A percentile compares a stretch with the other conserved stretches of the same genome.
phyloP scores from a whole-genome alignment of 2,113 vertebrate species.

The Oreotrochilus melanogaster region DNA sequence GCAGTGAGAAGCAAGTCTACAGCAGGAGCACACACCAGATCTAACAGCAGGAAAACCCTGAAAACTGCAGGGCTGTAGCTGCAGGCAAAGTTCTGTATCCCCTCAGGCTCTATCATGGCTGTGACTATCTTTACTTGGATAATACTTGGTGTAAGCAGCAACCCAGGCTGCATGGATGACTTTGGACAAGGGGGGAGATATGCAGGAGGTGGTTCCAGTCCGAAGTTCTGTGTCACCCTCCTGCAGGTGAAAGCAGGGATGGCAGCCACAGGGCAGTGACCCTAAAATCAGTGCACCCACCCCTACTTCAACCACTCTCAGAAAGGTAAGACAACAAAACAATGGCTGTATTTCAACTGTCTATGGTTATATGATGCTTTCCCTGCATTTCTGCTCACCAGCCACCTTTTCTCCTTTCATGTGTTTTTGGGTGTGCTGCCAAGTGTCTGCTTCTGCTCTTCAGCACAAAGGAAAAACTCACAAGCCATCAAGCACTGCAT shows the following conservation, averaged over 20 bases:
- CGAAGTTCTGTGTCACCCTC: background rate
- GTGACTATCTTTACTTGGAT: background rate
- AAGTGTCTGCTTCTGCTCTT: background rate
- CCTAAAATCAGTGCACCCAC: background rate
- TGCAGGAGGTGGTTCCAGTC: background rate
- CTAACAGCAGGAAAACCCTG: background rate
- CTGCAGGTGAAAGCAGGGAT: background rate
- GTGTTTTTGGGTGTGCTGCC: background rate
- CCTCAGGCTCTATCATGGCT: background rate
- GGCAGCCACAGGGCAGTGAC: background rate
- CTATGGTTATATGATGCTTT: accelerated
- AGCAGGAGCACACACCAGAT: accelerated
- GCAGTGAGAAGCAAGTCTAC: background rate
- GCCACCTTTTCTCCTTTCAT: background rate
- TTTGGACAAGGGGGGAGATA: background rate
- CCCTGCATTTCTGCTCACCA: background rate
- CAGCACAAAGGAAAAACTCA: background rate
- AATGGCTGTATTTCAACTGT: background rate
- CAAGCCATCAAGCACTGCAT: accelerated
- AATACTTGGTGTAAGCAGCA: accelerated
- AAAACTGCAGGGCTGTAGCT: background rate
- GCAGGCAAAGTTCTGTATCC: background rate
- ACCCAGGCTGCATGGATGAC: background rate
- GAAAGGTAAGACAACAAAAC: background rate
- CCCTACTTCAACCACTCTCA: background rate